Evolutionary conservation across 2,113 vertebrate species (phyloP), one percentile per base, ranked within the genome.

Genomic region (Globicephala melas): DNA sequence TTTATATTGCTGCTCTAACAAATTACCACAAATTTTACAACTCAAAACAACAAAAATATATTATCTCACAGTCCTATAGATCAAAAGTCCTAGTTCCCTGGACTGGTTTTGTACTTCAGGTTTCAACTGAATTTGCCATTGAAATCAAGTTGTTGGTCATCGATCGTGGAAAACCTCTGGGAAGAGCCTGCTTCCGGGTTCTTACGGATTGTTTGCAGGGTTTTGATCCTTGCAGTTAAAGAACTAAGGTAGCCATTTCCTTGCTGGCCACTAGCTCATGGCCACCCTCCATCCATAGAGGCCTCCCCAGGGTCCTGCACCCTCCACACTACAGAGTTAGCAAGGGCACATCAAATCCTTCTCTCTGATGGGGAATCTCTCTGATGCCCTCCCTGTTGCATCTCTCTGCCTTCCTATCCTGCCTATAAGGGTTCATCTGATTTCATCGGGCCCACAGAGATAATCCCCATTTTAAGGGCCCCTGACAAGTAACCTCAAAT

Each of bases 251-350:
- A 3, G 18, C 31, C 31, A 14, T 28, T 31, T n/a, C 14, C 28
- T 81, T 26, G 20, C 33, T 74, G 18, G 17, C 3, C 1, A 1
- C 8, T 4, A 41, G 10, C 25, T 58, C 26, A 73, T 12, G 3
- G 13, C n/a, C n/a, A 25, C 25, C 25, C 23, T 41, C 23, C 74
- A 20, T 23, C 20, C 36, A 2, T 58, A 15, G 36, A 23, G 7
- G 28, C 28, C 14, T 65, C 10, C 11, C 36, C n/a, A 26, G 20
- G 23, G 25, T 15, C 33, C 41, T 23, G 8, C 8, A 33, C 9
- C n/a, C 3, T 41, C 36, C 6, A 20, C 5, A 3, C 1, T 14
- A 3, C 31, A 31, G 23, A 83, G 7, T 10, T 10, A 6, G 3
- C 21, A 62, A 26, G 4, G 15, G 10, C 1, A 10, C 23, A 26